Conservation (phyloP, 1,140 invertebrate genomes). For the Pogonognathellus flavescens region DNA sequence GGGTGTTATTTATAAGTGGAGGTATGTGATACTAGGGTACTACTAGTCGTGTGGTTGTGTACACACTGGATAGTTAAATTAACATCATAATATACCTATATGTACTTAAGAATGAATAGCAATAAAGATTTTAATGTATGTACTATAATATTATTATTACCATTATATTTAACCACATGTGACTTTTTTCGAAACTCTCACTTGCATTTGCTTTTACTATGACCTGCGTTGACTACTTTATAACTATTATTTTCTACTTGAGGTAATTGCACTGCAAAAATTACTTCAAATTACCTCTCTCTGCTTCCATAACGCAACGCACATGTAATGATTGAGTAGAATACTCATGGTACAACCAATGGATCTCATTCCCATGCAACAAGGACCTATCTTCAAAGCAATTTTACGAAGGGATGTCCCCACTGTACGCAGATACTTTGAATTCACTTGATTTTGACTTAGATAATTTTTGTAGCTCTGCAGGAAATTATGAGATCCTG, state of each 20-base stretch:
- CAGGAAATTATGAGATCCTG: slow-evolving; percentile 46
- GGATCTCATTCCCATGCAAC: slow-evolving; percentile 3
- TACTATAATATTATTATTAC: too few relatives aligned
- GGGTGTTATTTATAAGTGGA: too few relatives aligned
- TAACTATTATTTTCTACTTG: not conserved
- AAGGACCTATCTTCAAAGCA: slow-evolving; percentile 50
- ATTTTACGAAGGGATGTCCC: slow-evolving; percentile 38
- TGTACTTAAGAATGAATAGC: too few relatives aligned
- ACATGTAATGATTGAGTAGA: slow-evolving; percentile 52
- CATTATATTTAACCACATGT: too few relatives aligned
- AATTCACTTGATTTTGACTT: not conserved
- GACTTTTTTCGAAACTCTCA: too few relatives aligned
- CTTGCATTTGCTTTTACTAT: too few relatives aligned
- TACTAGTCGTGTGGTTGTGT: too few relatives aligned
- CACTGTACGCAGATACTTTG: not conserved
- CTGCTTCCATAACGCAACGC: slow-evolving; percentile 56
- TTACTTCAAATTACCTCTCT: slow-evolving; percentile 2
- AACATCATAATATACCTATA: too few relatives aligned
- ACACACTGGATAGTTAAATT: too few relatives aligned
- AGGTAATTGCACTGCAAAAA: not conserved
- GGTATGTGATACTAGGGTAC: too few relatives aligned
- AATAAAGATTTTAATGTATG: too few relatives aligned
- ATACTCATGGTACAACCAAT: slow-evolving; percentile 36
- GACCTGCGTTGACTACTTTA: too few relatives aligned
- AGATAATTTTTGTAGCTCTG: slow-evolving; percentile 13